Base-by-base conservation (phyloP, 2,888 invertebrate species). In the Apomyelois bistriatella region DNA sequence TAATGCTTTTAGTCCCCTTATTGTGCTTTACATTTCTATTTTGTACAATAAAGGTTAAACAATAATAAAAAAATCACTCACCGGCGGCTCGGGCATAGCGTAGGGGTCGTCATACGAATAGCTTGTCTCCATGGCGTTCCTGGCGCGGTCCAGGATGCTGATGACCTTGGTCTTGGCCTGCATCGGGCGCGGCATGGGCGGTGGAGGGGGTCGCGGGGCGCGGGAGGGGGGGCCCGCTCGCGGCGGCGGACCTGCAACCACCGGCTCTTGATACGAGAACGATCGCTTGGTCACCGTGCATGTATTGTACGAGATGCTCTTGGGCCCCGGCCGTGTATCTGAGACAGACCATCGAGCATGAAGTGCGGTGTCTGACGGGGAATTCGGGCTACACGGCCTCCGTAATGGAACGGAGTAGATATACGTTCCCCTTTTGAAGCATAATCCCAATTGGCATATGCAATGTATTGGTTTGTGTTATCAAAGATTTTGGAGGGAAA, bases 141-240 rank as follows among this genome's bases (percentile, higher is more conserved):
- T 91, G 0, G 96, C 96, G 53, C 95, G 92, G 81, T 96, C 96
- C 65, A 96, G 86, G 68, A 96, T 96, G 59, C 96, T 96, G 89
- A 96, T 92, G 56, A 96, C 95, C 89, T 96, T 96, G 55, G 94
- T 93, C 84, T 95, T 95, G 56, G 94, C 92, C 74, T 89, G 91
- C 56, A 55, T 58, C 69, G 85, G 87, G 59, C 91, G 92, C 50
- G 87, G 87, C 53, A 82, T 70, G n/a, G 85, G 86, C 3, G 79
- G 65, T 37, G 72, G 70, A 64, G 70, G 58, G 62, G 69, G 58
- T 68, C 72, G 55, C 68, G 73, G 61, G 64, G 69, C 52, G 67
- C 74, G n/a, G n/a, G n/a, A n/a, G n/a, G n/a, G n/a, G 60, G 65
- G 71, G 57, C 52, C 60, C 57, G 57, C 67, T 57, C 58, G 68